Conservation (phyloP, 2,113 vertebrate genomes). For the Carassius carassius region DNA sequence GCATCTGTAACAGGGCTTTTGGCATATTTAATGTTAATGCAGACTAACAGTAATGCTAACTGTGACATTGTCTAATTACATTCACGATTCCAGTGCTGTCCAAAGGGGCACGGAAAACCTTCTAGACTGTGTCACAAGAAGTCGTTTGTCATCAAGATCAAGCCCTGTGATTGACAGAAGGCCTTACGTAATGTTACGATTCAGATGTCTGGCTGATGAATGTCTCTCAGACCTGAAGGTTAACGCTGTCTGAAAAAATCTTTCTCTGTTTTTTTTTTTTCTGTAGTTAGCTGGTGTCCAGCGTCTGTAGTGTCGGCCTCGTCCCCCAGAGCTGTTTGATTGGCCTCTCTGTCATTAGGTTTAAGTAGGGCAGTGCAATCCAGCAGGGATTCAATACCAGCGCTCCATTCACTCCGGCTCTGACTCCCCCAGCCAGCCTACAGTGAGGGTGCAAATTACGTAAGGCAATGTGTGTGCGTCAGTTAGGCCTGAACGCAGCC, state of each 20-base stretch:
- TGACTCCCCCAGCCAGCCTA: conserved; percentile 36
- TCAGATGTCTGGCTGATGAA: conserved; percentile 13
- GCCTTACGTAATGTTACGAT: conserved; percentile 13
- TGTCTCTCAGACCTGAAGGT: not conserved
- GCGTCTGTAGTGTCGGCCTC: conserved; percentile 32
- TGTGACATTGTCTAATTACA: not conserved
- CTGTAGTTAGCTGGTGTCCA: conserved; percentile 18
- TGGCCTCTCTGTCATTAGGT: conserved; percentile 66
- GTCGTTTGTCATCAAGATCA: not conserved
- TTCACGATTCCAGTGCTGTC: not conserved
- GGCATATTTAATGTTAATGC: not conserved
- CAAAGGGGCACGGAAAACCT: not conserved
- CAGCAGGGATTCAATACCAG: conserved; percentile 70
- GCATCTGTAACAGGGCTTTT: not conserved
- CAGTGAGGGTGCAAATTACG: conserved; percentile 44
- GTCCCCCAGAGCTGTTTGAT: conserved; percentile 59
- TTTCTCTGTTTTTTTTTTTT: not conserved
- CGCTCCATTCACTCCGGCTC: conserved; percentile 60
- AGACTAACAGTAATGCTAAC: not conserved
- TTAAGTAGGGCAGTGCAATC: conserved; percentile 77
- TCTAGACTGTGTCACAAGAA: not conserved
- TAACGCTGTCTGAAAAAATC: not conserved
- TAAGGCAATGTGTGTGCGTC: conserved; percentile 41
- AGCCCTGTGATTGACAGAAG: conserved; percentile 10
- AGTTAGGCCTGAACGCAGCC: conserved; percentile 31